A percentile compares a stretch with the other conserved stretches of the same genome.
Evolutionary conservation across 1,140 invertebrate species (phyloP).

Genomic region (Zaprionus africanus): DNA sequence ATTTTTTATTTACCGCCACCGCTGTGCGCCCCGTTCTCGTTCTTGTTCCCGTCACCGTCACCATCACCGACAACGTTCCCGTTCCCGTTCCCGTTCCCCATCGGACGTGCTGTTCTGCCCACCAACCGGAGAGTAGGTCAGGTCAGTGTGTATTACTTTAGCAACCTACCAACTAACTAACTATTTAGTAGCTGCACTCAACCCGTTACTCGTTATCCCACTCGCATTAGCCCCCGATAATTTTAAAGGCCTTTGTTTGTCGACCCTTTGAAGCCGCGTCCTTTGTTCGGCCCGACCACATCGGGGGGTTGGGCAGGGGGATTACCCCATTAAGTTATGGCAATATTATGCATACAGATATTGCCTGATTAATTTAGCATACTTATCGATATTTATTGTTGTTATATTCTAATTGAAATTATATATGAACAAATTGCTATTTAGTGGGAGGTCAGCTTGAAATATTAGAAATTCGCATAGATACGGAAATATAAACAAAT

Average conservation of each 20-base stretch:
- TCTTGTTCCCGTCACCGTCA: background rate
- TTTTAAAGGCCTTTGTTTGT: conserved; percentile 23
- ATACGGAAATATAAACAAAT: too few relatives aligned
- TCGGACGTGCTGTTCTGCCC: conserved; percentile 36
- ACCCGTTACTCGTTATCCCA: conserved; percentile 8
- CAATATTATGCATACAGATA: background rate
- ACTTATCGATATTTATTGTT: conserved; percentile 4
- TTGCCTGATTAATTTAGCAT: background rate
- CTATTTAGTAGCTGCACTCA: conserved; percentile 57
- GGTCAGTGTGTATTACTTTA: conserved; percentile 74
- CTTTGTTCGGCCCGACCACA: background rate
- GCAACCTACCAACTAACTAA: conserved; percentile 15
- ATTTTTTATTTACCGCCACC: conserved; percentile 42
- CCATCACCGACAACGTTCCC: conserved; percentile 16
- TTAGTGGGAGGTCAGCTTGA: background rate
- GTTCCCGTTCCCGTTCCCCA: conserved; percentile 14
- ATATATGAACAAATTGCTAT: background rate
- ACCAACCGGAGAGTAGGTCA: conserved; percentile 74
- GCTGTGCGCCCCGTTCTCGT: conserved; percentile 51
- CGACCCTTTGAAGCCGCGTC: conserved; percentile 27
- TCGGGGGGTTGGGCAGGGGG: background rate
- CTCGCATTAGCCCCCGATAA: conserved; percentile 12
- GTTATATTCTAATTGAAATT: background rate
- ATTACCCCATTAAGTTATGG: background rate
- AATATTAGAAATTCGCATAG: background rate